phyloP scores from a whole-genome alignment of 1,140 invertebrate species.

The Drosophila arizonae region DNA sequence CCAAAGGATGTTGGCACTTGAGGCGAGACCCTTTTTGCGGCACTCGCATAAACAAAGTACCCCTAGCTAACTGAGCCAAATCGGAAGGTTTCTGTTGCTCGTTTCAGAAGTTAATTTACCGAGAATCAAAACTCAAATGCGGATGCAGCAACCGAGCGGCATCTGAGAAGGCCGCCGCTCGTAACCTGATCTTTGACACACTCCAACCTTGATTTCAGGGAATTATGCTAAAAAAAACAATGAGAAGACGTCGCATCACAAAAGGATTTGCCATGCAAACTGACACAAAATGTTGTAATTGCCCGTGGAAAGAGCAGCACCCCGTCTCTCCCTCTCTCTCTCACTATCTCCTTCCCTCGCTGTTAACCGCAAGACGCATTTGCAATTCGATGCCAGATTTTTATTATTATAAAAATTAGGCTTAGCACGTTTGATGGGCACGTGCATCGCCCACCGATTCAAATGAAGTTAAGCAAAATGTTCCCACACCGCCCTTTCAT shows the following conservation, averaged over 20 bases:
- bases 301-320: constrained; percentile 31
- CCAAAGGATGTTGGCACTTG: constrained; percentile 65
- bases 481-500: constrained; percentile 2
- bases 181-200: constrained; percentile 78
- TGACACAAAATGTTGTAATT: constrained; percentile 82
- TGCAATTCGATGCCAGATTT: constrained; percentile 65
- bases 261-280: constrained; percentile 72
- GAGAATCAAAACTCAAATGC: constrained; percentile 79
- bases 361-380: constrained; percentile 54
- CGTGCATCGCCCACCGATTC: constrained; percentile 44
- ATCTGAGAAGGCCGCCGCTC: constrained; percentile 60
- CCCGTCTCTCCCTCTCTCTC: neutral
- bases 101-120: constrained; percentile 78
- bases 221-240: constrained; percentile 64
- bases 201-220: constrained; percentile 78
- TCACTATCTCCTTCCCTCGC: neutral
- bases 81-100: constrained; percentile 46
- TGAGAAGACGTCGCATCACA: constrained; percentile 33
- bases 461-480: constrained; percentile 29
- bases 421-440: constrained; percentile 61
- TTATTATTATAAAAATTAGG: constrained; percentile 80
- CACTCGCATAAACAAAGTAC: constrained; percentile 51
- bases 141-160: constrained; percentile 51
- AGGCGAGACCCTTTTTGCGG: constrained; percentile 5
- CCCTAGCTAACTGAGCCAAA: constrained; percentile 32